Conservation (phyloP, 2,888 invertebrate genomes). For the Stenurella melanura region DNA sequence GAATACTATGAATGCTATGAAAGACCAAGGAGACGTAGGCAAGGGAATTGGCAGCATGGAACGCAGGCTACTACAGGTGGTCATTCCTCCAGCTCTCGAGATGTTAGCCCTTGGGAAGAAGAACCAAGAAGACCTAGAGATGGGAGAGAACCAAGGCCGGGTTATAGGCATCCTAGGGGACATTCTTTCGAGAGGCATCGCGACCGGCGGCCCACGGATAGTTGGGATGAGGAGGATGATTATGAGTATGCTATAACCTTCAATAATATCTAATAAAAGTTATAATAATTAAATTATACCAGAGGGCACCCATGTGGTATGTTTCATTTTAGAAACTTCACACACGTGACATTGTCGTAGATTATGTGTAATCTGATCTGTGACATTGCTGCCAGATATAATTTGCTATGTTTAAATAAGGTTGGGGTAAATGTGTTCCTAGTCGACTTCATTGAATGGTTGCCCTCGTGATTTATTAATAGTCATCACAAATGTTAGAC, state of each 20-base stretch:
- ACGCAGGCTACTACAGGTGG: conserved; percentile 61
- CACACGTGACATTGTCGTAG: too few species aligned
- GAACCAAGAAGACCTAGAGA: conserved; percentile 73
- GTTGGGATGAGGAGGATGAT: conserved; percentile 82
- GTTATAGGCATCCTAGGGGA: conserved; percentile 71
- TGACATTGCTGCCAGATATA: too few species aligned
- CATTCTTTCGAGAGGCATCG: conserved; percentile 71
- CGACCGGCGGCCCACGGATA: conserved; percentile 75
- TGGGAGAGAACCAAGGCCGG: conserved; percentile 67
- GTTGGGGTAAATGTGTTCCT: too few species aligned
- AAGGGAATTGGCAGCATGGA: conserved; percentile 64
- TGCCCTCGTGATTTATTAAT: too few species aligned
- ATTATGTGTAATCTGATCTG: too few species aligned
- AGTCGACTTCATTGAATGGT: too few species aligned
- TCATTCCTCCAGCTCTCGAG: conserved; percentile 82
- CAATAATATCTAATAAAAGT: background rate
- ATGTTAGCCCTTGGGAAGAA: conserved; percentile 89
- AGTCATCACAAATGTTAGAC: too few species aligned
- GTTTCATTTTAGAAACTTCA: too few species aligned
- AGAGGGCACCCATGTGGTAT: too few species aligned
- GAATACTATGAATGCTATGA: conserved; percentile 72
- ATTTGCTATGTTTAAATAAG: too few species aligned
- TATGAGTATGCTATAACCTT: conserved; percentile 77
- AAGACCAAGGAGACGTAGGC: conserved; percentile 66
- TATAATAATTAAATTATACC: background rate